Evolutionary conservation across 2,888 invertebrate species (phyloP), one percentile per base, ranked within the genome.

Genomic region (Malachius bipustulatus): DNA sequence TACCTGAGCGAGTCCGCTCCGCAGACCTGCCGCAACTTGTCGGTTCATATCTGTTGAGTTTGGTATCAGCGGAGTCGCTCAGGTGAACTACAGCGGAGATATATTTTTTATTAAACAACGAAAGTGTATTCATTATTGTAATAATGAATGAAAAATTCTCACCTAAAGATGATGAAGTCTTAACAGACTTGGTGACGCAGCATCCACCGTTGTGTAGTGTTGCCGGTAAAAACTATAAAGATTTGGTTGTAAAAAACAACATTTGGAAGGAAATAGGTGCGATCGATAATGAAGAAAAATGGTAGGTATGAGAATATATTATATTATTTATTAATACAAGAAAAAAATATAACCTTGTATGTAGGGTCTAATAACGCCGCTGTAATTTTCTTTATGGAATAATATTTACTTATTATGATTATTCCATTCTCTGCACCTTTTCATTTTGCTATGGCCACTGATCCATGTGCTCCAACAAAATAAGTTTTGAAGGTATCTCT

Each of bases 241-340:
- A 33, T 15, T 26, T 26, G 4, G 24, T 33, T 8, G 4, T 33
- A 3, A 19, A 26, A 19, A 26, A 16, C 10, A 33, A 33, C 13
- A 33, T 28, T 26, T 33, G 33, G 33, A 19, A 12, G 26, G 33
- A 33, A 11, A 33, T 33, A 33, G 33, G 24, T n/a, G n/a, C n/a
- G n/a, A 3, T 2, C 4, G 4, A 33, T 3, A n/a, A 10, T 33
- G 15, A 4, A 33, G 6, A 33, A 26, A 33, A 33, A 10, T 4
- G 33, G 33, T 33, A 33, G 12, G 33, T n/a, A n/a, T n/a, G n/a
- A n/a, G n/a, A n/a, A n/a, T n/a, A n/a, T n/a, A n/a, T n/a, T n/a
- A n/a, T n/a, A n/a, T n/a, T n/a, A n/a, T n/a, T n/a, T n/a, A n/a
- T n/a, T n/a, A n/a, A n/a, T n/a, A n/a, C n/a, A n/a, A n/a, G n/a